These are phyloP conservation scores for Numenius phaeopus DNA, from an alignment of 2,797 vertebrate species.

Conservation along the genomic window DNA sequence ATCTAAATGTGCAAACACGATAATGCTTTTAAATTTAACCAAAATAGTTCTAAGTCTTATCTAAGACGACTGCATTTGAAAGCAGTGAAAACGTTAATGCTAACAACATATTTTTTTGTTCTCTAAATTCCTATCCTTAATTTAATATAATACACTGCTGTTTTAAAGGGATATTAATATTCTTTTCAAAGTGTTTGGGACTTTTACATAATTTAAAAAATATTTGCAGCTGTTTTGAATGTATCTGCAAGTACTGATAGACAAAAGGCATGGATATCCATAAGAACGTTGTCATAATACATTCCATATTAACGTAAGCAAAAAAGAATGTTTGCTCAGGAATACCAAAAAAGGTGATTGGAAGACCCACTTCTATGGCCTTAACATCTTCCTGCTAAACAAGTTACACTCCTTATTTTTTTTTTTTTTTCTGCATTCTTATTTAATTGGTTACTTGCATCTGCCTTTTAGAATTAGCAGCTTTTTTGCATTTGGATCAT, in stretches of 20 bases:
- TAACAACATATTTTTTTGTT: slow-evolving; percentile 53
- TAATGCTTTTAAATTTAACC: not conserved
- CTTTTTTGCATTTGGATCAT: slow-evolving; percentile 61
- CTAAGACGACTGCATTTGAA: not conserved
- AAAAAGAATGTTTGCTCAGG: slow-evolving; percentile 75
- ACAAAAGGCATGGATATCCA: slow-evolving; percentile 73
- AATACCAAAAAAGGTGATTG: slow-evolving; percentile 73
- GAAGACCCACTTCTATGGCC: slow-evolving; percentile 57
- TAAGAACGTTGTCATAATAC: slow-evolving; percentile 75
- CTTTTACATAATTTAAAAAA: slow-evolving; percentile 80
- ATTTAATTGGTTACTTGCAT: slow-evolving; percentile 68
- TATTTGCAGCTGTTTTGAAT: slow-evolving; percentile 79
- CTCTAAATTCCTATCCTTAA: slow-evolving; percentile 65
- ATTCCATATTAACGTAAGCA: slow-evolving; percentile 77
- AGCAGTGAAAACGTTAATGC: slow-evolving; percentile 50
- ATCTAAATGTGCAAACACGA: slow-evolving; percentile 52
- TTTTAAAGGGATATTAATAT: slow-evolving; percentile 74
- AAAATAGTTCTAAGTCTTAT: slow-evolving; percentile 46
- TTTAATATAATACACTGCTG: slow-evolving; percentile 68
- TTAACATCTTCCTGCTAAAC: slow-evolving; percentile 55
- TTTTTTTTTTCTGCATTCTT: slow-evolving; percentile 1
- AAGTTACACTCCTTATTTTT: slow-evolving; percentile 38
- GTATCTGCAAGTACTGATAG: slow-evolving; percentile 74
- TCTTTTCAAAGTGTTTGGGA: slow-evolving; percentile 75
- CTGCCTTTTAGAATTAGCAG: slow-evolving; percentile 57